A percentile compares a stretch with the other conserved stretches of the same genome.
Evolutionary conservation across 2,888 invertebrate species (phyloP).

Genomic region (Brachypalpus laphriformis): DNA sequence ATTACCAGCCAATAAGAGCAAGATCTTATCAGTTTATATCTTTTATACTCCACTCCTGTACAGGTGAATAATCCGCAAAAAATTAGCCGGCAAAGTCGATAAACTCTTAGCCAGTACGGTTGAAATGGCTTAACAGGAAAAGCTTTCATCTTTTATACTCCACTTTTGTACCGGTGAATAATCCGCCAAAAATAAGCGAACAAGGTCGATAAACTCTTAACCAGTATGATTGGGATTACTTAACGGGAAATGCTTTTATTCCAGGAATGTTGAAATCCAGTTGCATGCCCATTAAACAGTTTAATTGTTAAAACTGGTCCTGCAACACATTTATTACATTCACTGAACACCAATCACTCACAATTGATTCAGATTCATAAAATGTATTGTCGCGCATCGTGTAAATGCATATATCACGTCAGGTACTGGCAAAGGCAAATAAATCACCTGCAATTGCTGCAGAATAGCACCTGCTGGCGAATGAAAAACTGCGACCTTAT

Average conservation of each 20-base stretch:
- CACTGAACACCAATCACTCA: slow-evolving; percentile 10
- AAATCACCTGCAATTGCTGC: slow-evolving; percentile 41
- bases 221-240: not conserved
- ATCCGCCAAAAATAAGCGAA: not conserved
- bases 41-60: not conserved
- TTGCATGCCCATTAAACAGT: not conserved
- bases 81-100: not conserved
- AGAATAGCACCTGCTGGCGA: slow-evolving; percentile 14
- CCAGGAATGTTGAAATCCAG: not conserved
- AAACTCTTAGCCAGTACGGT: not conserved
- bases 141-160: not conserved
- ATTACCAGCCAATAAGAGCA: not conserved
- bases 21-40: too few species aligned
- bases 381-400: slow-evolving; percentile 2
- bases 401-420: slow-evolving; percentile 21
- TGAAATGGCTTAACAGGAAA: not conserved
- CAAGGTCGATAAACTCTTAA: not conserved
- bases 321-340: slow-evolving; percentile 18
- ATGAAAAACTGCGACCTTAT: slow-evolving; percentile 5
- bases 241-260: not conserved
- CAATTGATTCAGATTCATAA: slow-evolving; percentile 8
- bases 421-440: slow-evolving; percentile 14
- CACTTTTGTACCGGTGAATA: not conserved
- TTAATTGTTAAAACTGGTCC: slow-evolving; percentile 5
- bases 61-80: not conserved